A percentile compares a stretch with the other conserved stretches of the same genome.
Conservation (phyloP, 2,888 invertebrate genomes). For the Furcula furcula region DNA sequence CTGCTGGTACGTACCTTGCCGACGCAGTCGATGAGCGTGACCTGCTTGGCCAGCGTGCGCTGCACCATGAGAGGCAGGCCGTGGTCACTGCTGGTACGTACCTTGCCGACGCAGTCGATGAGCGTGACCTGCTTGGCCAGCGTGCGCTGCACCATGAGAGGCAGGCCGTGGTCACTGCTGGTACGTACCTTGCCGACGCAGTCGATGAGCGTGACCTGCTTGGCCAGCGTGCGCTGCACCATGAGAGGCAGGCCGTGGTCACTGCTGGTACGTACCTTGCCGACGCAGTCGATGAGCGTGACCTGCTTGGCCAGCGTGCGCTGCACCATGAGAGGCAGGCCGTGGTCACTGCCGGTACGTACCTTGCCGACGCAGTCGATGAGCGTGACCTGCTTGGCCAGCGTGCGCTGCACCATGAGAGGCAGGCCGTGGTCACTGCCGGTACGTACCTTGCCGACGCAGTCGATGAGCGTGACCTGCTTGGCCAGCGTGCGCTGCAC, state of each 20-base stretch:
- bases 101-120: constrained; percentile 91
- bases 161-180: too few relatives aligned
- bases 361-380: constrained; percentile 91
- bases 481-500: constrained; percentile 96
- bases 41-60: constrained; percentile 95
- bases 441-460: constrained; percentile 88
- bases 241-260: constrained; percentile 94
- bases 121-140: constrained; percentile 95
- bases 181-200: constrained; percentile 88
- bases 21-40: constrained; percentile 91
- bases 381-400: constrained; percentile 95
- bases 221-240: constrained; percentile 95
- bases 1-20: constrained; percentile 86
- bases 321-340: constrained; percentile 94
- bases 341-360: too few relatives aligned
- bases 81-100: too few relatives aligned
- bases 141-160: constrained; percentile 94
- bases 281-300: constrained; percentile 91
- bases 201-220: constrained; percentile 92
- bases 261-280: constrained; percentile 84
- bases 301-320: constrained; percentile 96
- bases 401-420: constrained; percentile 93
- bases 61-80: constrained; percentile 96
- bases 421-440: too few relatives aligned
- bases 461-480: constrained; percentile 92